phyloP scores from a whole-genome alignment of 2,797 vertebrate species.

The Takifugu ocellatus region DNA sequence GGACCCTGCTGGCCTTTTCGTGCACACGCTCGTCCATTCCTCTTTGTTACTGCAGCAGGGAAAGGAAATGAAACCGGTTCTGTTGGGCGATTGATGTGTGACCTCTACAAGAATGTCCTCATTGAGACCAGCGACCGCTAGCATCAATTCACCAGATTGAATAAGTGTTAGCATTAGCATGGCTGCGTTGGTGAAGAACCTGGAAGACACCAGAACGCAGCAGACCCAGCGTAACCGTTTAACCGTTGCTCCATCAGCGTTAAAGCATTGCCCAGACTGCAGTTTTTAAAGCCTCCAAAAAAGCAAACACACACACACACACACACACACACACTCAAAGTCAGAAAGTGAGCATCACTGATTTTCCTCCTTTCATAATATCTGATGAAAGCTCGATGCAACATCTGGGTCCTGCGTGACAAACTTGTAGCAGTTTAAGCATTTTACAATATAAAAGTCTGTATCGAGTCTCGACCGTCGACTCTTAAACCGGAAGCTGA shows the following conservation, averaged over 20 bases:
- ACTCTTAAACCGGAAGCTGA: conserved; percentile 3
- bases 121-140: conserved; percentile 12
- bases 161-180: conserved; percentile 12
- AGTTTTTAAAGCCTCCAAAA: too few species aligned
- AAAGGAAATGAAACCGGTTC: conserved; percentile 8
- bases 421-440: conserved; percentile 11
- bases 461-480: conserved; percentile 34
- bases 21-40: not conserved
- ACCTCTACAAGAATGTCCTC: conserved; percentile 28
- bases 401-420: conserved; percentile 33
- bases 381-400: conserved; percentile 39
- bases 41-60: conserved; percentile 7
- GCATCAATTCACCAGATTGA: conserved; percentile 15
- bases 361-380: conserved; percentile 23
- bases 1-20: not conserved
- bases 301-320: too few species aligned
- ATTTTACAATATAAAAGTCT: conserved; percentile 20
- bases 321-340: not conserved
- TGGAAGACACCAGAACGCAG: not conserved
- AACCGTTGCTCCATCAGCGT: too few species aligned
- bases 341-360: conserved; percentile 10
- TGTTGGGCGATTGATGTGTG: conserved; percentile 25
- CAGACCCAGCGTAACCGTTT: not conserved
- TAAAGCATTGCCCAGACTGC: too few species aligned
- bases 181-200: conserved; percentile 4